phyloP scores from a whole-genome alignment of 2,113 vertebrate genomes.

The Corydoras maculifer region DNA sequence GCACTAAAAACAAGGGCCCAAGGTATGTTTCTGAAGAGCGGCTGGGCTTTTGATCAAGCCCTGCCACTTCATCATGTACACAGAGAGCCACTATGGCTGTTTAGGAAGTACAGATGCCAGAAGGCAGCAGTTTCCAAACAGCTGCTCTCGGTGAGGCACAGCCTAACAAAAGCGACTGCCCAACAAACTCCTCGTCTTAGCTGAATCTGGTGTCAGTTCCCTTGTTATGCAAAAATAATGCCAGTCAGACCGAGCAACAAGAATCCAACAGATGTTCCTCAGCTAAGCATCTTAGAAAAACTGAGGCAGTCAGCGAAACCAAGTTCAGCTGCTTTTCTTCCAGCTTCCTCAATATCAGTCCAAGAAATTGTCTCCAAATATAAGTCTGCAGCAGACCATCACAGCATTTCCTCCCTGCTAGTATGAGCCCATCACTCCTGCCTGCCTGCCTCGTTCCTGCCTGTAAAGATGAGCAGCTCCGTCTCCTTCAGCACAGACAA shows the following conservation, averaged over 20 bases:
- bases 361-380: slow-evolving; percentile 23
- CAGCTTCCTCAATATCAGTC: slow-evolving; percentile 4
- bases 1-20: slow-evolving; percentile 60
- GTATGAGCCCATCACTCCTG: slow-evolving; percentile 9
- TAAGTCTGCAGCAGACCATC: slow-evolving; percentile 22
- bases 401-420: slow-evolving; percentile 24
- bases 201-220: slow-evolving; percentile 21
- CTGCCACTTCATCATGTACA: slow-evolving; percentile 20
- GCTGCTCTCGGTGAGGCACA: slow-evolving; percentile 23
- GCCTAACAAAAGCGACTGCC: slow-evolving; percentile 18
- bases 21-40: slow-evolving; percentile 59
- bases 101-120: slow-evolving; percentile 12
- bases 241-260: slow-evolving; percentile 2
- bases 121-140: slow-evolving; percentile 4
- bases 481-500: slow-evolving; percentile 54
- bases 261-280: slow-evolving; percentile 18
- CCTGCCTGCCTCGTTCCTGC: not conserved
- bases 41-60: slow-evolving; percentile 39
- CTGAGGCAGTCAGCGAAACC: slow-evolving; percentile 20
- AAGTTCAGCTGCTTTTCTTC: slow-evolving; percentile 27
- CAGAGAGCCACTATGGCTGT: slow-evolving; percentile 21
- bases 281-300: slow-evolving; percentile 18
- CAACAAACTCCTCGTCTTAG: slow-evolving; percentile 17
- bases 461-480: slow-evolving; percentile 51
- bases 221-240: slow-evolving; percentile 17